Percentiles rank a stretch among this genome's conserved stretches.
phyloP scores from a whole-genome alignment of 2,797 vertebrate genomes.

The Onychomys leucogaster region DNA sequence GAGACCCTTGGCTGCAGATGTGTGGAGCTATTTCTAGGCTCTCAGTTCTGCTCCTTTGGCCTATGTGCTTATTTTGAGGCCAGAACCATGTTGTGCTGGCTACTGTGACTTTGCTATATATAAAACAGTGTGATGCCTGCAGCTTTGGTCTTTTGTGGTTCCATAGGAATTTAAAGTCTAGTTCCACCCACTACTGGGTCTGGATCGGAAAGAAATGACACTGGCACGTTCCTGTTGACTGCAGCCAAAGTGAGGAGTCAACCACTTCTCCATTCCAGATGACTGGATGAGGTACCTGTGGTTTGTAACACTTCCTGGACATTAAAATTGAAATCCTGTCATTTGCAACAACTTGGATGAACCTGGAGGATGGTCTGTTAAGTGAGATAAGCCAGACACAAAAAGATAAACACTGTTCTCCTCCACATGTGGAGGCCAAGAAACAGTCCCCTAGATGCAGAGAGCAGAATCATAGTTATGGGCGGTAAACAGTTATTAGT shows the following conservation, averaged over 20 bases:
- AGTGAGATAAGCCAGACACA: not conserved
- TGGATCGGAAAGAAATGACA: not conserved
- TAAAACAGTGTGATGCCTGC: not conserved
- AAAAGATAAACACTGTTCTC: not conserved
- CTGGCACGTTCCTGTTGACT: not conserved
- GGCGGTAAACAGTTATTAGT: not conserved
- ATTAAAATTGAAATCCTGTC: not conserved
- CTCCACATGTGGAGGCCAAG: not conserved
- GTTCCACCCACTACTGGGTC: not conserved
- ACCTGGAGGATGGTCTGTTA: not conserved
- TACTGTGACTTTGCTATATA: not conserved
- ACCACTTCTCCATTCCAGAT: not conserved
- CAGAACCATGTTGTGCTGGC: not conserved
- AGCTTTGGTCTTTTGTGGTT: not conserved
- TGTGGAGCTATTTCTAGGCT: not conserved
- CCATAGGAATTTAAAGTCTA: not conserved
- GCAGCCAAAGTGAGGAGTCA: not conserved
- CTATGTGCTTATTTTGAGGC: not conserved
- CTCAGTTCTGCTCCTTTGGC: not conserved
- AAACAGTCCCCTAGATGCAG: not conserved
- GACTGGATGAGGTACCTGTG: not conserved
- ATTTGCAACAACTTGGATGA: not conserved
- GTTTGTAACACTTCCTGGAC: not conserved
- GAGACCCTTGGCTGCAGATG: not conserved
- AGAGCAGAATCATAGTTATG: not conserved